Conservation (phyloP, 2,888 invertebrate species). For the Brachylomia viminalis region DNA sequence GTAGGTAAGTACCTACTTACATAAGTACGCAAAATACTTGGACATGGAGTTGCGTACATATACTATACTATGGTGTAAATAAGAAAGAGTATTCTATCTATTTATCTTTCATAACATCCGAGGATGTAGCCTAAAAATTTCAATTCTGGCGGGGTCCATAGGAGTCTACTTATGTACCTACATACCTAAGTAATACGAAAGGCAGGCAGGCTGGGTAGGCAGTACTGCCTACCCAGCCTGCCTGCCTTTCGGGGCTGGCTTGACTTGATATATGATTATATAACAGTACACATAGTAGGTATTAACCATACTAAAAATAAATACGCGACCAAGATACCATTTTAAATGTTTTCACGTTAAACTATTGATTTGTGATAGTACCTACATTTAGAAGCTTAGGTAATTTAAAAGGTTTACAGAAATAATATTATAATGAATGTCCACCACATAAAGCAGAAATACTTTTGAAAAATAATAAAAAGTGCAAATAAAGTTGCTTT, state of each 20-base stretch:
- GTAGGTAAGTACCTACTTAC: no score
- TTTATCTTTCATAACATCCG: no score
- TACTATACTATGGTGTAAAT: no score
- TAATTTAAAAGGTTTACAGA: constrained; percentile 1
- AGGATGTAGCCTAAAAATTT: not conserved
- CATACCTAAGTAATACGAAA: not conserved
- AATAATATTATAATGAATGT: constrained; percentile 26
- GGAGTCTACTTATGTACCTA: not conserved
- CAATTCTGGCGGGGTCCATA: not conserved
- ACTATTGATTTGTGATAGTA: not conserved
- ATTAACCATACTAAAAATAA: not conserved
- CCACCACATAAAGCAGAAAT: constrained; percentile 3
- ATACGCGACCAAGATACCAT: not conserved
- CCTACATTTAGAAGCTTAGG: not conserved
- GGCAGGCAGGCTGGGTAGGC: no score
- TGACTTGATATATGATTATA: not conserved
- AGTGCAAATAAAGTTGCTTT: constrained; percentile 34
- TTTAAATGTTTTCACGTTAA: not conserved
- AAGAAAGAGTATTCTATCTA: no score
- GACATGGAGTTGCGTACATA: no score
- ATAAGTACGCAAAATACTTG: no score
- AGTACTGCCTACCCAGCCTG: not conserved
- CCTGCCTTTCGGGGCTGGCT: no score
- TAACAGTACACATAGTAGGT: not conserved
- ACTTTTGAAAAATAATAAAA: constrained; percentile 36